phyloP scores from a whole-genome alignment of 2,113 vertebrate genomes.

The Casuarius casuarius region DNA sequence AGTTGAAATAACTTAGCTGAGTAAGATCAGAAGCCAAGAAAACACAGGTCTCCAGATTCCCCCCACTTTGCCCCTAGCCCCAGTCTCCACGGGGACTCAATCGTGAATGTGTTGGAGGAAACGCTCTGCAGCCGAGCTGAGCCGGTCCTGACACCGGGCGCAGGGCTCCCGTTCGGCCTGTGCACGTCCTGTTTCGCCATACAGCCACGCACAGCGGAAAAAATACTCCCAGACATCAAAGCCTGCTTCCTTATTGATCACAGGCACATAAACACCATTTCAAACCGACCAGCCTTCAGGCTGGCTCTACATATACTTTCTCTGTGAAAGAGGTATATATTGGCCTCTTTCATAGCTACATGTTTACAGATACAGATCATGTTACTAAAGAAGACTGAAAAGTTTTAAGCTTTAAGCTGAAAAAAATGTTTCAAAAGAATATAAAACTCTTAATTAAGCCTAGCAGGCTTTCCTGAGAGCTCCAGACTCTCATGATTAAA shows the following conservation, averaged over 20 bases:
- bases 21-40: not conserved
- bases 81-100: not conserved
- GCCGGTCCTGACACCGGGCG: not conserved
- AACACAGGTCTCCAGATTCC: not conserved
- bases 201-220: not conserved
- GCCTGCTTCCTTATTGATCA: not conserved
- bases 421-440: not conserved
- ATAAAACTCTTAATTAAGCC: not conserved
- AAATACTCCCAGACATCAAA: not conserved
- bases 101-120: not conserved
- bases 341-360: not conserved
- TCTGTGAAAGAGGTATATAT: not conserved
- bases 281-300: not conserved
- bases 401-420: not conserved
- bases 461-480: not conserved
- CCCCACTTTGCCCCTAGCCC: not conserved
- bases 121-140: not conserved
- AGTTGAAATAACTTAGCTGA: not conserved
- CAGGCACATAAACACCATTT: not conserved
- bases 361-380: rapidly evolving
- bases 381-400: not conserved
- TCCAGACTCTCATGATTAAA: not conserved
- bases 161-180: not conserved
- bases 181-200: not conserved
- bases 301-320: not conserved